Conservation (phyloP, 2,113 vertebrate species). For the Gopherus evgoodei region DNA sequence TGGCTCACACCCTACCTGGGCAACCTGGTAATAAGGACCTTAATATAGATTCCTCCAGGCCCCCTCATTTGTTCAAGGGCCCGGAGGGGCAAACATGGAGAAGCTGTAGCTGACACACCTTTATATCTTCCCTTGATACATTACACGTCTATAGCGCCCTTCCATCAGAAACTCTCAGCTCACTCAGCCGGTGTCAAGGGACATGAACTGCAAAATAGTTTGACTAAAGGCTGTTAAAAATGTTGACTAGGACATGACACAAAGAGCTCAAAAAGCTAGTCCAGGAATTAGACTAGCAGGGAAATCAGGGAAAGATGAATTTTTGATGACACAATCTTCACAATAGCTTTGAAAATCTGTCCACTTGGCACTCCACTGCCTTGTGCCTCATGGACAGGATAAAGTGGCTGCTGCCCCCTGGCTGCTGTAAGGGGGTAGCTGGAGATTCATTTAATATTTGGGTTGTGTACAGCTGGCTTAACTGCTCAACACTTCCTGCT, state of each 20-base stretch:
- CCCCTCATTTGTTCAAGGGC: background rate
- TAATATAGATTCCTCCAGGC: background rate
- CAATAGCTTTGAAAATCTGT: background rate
- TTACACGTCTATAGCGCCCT: background rate
- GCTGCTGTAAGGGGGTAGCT: background rate
- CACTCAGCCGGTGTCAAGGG: background rate
- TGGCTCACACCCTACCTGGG: background rate
- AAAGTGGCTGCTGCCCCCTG: background rate
- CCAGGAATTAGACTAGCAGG: background rate
- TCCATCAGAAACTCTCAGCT: background rate
- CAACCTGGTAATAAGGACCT: background rate
- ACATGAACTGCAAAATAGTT: background rate
- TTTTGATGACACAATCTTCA: background rate
- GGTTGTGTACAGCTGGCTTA: background rate
- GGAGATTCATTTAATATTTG: background rate
- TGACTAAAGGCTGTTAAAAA: background rate
- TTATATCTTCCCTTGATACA: background rate
- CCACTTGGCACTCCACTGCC: background rate
- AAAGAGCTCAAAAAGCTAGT: background rate
- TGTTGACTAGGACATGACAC: background rate
- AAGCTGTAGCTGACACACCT: background rate
- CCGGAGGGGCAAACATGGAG: background rate
- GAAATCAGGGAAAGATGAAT: background rate
- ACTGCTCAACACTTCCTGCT: background rate
- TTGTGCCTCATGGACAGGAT: background rate